These are phyloP conservation scores for Mimachlamys varia DNA, from an alignment of 2,888 invertebrate genomes.

Conservation along the genomic window DNA sequence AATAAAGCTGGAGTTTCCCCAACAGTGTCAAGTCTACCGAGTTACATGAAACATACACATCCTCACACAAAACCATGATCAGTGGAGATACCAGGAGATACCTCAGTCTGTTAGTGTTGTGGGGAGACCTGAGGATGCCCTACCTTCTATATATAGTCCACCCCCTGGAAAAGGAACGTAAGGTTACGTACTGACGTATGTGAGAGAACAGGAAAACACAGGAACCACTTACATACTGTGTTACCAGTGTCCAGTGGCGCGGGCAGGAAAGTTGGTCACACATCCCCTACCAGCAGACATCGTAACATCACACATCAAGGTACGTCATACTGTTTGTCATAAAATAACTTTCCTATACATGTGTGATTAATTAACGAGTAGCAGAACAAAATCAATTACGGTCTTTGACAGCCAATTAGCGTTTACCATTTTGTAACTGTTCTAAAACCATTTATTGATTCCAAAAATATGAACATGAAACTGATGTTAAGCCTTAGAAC, in stretches of 20 bases:
- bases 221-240: not conserved
- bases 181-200: not conserved
- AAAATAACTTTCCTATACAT: too few species aligned
- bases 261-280: not conserved
- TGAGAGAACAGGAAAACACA: not conserved
- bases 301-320: not conserved
- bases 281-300: not conserved
- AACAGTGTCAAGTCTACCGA: not conserved
- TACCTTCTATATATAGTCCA: constrained; percentile 7
- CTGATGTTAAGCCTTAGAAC: too few species aligned
- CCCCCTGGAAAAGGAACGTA: not conserved
- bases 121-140: not conserved
- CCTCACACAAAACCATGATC: not conserved
- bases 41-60: not conserved
- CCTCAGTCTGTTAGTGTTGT: not conserved
- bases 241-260: constrained; percentile 6
- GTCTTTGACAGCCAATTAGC: too few species aligned
- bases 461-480: too few species aligned
- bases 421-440: too few species aligned
- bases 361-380: too few species aligned
- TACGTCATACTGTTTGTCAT: not conserved
- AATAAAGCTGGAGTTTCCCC: constrained; percentile 3
- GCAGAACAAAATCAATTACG: too few species aligned
- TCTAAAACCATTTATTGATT: too few species aligned
- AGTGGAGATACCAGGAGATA: not conserved